Evolutionary conservation across 2,888 invertebrate genomes (phyloP).

Genomic region (Pterostichus madidus): DNA sequence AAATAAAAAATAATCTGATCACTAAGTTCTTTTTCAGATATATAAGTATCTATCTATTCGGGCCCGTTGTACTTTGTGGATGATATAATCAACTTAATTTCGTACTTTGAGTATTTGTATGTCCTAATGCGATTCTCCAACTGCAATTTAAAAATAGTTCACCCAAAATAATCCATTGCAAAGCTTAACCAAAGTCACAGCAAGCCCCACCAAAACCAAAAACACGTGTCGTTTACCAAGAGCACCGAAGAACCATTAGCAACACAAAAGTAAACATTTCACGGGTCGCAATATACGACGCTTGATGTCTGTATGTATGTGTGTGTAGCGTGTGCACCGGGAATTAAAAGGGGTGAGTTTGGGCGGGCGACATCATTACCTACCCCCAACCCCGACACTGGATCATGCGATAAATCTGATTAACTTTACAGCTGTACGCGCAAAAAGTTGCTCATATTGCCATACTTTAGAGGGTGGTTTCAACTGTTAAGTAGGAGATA

Average conservation of each 20-base stretch:
- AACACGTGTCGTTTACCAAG: conserved; percentile 57
- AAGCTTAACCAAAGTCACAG: not conserved
- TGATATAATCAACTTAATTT: too few species aligned
- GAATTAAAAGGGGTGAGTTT: conserved; percentile 58
- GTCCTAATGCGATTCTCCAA: too few species aligned
- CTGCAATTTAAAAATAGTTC: too few species aligned
- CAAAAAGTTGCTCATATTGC: conserved; percentile 17
- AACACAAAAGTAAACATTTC: conserved; percentile 74
- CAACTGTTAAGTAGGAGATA: not conserved
- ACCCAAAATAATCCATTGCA: not conserved
- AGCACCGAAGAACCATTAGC: conserved; percentile 71
- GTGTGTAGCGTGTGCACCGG: conserved; percentile 39
- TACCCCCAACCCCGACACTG: not conserved
- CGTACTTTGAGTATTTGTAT: too few species aligned
- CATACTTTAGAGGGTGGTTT: not conserved
- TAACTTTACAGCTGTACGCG: conserved; percentile 64
- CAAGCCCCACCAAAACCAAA: conserved; percentile 19
- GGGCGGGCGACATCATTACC: conserved; percentile 10
- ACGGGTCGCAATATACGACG: conserved; percentile 64
- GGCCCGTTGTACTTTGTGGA: too few species aligned
- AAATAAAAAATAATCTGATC: too few species aligned
- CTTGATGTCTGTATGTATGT: not conserved
- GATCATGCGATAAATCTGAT: conserved; percentile 57
- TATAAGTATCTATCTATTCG: too few species aligned
- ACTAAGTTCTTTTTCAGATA: too few species aligned